Evolutionary conservation across 2,113 vertebrate genomes (phyloP).

Genomic region (Osmerus eperlanus): DNA sequence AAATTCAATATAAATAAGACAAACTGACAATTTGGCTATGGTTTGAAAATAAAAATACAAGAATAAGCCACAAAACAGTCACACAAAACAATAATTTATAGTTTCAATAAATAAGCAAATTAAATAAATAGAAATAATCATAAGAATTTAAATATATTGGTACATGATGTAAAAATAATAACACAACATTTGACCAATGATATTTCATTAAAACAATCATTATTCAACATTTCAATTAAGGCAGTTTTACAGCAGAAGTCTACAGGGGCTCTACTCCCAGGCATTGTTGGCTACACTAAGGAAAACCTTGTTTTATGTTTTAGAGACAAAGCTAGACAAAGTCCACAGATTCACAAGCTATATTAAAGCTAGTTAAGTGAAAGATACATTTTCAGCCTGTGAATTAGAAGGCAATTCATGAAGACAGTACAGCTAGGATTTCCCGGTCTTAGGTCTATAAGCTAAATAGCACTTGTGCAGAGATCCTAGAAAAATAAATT

Average conservation of each 20-base stretch:
- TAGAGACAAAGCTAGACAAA: slow-evolving; percentile 77
- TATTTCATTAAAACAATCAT: slow-evolving; percentile 51
- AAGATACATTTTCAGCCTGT: slow-evolving; percentile 70
- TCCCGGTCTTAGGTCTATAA: slow-evolving; percentile 77
- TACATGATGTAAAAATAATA: slow-evolving; percentile 64
- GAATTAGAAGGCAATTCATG: slow-evolving; percentile 69
- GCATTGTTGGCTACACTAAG: slow-evolving; percentile 90
- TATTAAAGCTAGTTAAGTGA: slow-evolving; percentile 85
- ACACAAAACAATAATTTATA: slow-evolving; percentile 78
- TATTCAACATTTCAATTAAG: slow-evolving; percentile 74
- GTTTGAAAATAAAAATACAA: slow-evolving; percentile 72
- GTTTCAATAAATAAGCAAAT: slow-evolving; percentile 85
- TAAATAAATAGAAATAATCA: slow-evolving; percentile 85
- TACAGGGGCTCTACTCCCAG: slow-evolving; percentile 78
- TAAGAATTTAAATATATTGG: slow-evolving; percentile 70
- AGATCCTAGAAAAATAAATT: slow-evolving; percentile 67
- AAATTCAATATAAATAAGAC: slow-evolving; percentile 30
- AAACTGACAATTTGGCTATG: slow-evolving; percentile 66
- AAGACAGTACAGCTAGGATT: slow-evolving; percentile 61
- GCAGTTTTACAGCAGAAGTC: slow-evolving; percentile 84
- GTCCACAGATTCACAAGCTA: slow-evolving; percentile 84
- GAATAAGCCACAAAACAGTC: slow-evolving; percentile 52
- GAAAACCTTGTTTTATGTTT: slow-evolving; percentile 72
- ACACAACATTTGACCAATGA: slow-evolving; percentile 65
- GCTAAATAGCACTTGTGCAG: slow-evolving; percentile 71